These are phyloP conservation scores for Edolisoma coerulescens DNA, from an alignment of 2,113 vertebrate genomes.

Conservation along the genomic window DNA sequence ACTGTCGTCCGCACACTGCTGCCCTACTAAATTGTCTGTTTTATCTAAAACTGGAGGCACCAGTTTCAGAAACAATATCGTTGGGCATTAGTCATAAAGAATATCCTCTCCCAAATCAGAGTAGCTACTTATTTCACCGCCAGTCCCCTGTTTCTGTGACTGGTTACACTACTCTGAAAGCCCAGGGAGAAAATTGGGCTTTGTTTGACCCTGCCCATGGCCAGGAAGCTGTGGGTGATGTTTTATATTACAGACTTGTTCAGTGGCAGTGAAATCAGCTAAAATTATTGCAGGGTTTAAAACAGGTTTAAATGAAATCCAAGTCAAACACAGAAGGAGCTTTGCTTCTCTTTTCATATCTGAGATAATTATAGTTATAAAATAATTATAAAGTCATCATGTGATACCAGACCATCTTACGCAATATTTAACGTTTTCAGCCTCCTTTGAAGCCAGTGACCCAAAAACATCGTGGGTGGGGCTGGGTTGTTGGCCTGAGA, in stretches of 20 bases:
- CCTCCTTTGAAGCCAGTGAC: background rate
- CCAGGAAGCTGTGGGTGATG: background rate
- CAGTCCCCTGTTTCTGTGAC: background rate
- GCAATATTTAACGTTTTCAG: background rate
- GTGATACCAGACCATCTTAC: background rate
- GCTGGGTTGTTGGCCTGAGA: background rate
- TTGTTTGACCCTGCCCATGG: background rate
- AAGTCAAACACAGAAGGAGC: background rate
- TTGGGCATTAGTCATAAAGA: background rate
- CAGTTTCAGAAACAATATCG: background rate
- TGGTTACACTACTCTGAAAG: background rate
- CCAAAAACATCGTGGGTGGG: accelerated
- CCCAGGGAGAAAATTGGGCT: background rate
- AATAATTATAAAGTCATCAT: background rate
- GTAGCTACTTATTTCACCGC: background rate
- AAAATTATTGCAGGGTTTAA: background rate
- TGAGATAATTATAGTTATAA: background rate
- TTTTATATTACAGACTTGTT: background rate
- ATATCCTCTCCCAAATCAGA: background rate
- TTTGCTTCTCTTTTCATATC: background rate
- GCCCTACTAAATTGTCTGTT: background rate
- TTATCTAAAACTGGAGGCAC: background rate
- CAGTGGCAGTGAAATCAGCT: background rate
- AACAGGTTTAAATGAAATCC: background rate
- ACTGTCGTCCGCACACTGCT: background rate